phyloP scores from a whole-genome alignment of 1,140 invertebrate genomes.

The Panonychus citri region DNA sequence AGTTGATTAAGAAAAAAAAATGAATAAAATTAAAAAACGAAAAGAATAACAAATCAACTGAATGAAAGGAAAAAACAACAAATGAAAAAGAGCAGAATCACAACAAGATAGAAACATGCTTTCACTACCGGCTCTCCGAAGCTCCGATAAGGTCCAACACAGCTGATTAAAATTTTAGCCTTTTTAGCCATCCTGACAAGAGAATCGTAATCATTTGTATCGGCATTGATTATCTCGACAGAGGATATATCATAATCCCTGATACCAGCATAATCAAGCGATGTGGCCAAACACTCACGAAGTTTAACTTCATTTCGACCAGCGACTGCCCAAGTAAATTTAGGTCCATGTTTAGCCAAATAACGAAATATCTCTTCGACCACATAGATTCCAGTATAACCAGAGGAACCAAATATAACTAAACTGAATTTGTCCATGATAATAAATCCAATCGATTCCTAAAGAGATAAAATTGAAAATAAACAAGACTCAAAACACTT shows the following conservation, averaged over 20 bases:
- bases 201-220: conserved; percentile 43
- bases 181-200: conserved; percentile 45
- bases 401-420: conserved; percentile 54
- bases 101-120: no score
- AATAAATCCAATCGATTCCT: no score
- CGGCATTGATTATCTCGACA: conserved; percentile 45
- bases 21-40: no score
- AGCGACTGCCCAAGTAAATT: neutral
- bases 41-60: no score
- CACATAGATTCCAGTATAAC: conserved; percentile 54
- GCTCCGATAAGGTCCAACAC: conserved; percentile 50
- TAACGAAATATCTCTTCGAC: neutral
- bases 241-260: neutral
- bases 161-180: conserved; percentile 52
- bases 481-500: no score
- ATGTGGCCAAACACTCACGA: neutral
- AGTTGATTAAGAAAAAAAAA: no score
- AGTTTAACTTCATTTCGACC: neutral
- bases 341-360: neutral
- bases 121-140: conserved; percentile 72
- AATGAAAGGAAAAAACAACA: no score
- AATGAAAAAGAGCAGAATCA: no score
- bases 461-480: no score
- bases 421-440: conserved; percentile 25
- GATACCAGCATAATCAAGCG: neutral